Base-by-base conservation (phyloP, 1,140 invertebrate species). In the Drosophila santomea region DNA sequence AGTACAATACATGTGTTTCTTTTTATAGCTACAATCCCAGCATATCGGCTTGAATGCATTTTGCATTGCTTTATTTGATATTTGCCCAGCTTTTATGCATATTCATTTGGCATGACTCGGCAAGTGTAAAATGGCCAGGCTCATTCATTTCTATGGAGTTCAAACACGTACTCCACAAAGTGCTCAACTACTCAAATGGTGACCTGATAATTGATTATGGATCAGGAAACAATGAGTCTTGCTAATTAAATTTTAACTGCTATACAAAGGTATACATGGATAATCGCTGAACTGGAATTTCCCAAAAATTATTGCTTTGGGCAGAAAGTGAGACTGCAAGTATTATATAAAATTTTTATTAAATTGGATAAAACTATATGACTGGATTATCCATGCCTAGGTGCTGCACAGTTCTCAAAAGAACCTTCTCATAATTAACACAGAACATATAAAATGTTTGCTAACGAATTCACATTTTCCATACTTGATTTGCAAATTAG, bases 41-140 rank as follows among this genome's bases (percentile, higher is more conserved):
- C 78, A 86, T 76, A 83, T 64, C 54, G 52, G 25, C 36, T 38
- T 71, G 41, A 77, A 82, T 81, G 79, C 84, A 86, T 62, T 88
- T 82, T 80, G 51, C 72, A 74, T 60, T 78, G 69, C 66, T 78
- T 75, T 57, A 36, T 45, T 43, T 48, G 41, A 54, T 82, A 72
- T 83, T 88, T 86, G 82, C 51, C 55, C 47, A 64, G 83, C 57
- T 75, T 82, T 86, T 76, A 82, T 88, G 82, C 83, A 78, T 68
- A 83, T 83, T 88, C 83, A 88, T 73, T 83, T 52, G 20, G 51
- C 55, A 60, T 86, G 83, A 86, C 83, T 86, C 45, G 71, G 52
- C 83, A 79, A 76, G 55, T 72, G 61, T 82, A 7, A 62, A 73
- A 56, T 64, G 50, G 47, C 23, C 47, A 2, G 35, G 23, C 36